Evolutionary conservation across 2,888 invertebrate species (phyloP).

Genomic region (Amblyjoppa proteus): DNA sequence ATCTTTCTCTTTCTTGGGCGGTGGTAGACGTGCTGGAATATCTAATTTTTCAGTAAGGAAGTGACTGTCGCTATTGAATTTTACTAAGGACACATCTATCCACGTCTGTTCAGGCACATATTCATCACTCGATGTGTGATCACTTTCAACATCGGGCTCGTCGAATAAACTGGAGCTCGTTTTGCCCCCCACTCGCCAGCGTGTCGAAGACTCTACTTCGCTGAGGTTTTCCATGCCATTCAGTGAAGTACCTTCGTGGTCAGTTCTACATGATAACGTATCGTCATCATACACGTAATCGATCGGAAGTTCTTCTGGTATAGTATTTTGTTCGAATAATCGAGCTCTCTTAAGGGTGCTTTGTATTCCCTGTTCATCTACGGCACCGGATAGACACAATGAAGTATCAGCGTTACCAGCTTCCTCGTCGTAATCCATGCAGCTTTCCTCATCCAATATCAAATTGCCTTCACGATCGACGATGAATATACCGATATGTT

Average conservation of each 20-base stretch:
- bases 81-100: conserved; percentile 8
- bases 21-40: conserved; percentile 13
- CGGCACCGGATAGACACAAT: not conserved
- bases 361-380: not conserved
- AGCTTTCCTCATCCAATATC: too few relatives aligned
- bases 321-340: not conserved
- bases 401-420: not conserved
- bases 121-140: not conserved
- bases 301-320: not conserved
- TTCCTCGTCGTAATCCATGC: too few relatives aligned
- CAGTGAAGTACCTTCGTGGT: not conserved
- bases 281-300: not conserved
- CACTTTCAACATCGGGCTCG: not conserved
- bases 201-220: not conserved
- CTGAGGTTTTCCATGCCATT: not conserved
- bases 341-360: not conserved
- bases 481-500: too few relatives aligned
- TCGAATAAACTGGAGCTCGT: not conserved
- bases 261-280: not conserved
- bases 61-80: conserved; percentile 11
- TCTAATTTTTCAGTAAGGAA: conserved; percentile 8
- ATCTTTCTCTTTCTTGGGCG: conserved; percentile 8
- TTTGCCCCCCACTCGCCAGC: conserved; percentile 11
- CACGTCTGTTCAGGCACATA: not conserved
- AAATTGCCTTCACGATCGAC: too few relatives aligned